Base-by-base conservation (phyloP, 2,113 vertebrate species). In the Canis aureus region DNA sequence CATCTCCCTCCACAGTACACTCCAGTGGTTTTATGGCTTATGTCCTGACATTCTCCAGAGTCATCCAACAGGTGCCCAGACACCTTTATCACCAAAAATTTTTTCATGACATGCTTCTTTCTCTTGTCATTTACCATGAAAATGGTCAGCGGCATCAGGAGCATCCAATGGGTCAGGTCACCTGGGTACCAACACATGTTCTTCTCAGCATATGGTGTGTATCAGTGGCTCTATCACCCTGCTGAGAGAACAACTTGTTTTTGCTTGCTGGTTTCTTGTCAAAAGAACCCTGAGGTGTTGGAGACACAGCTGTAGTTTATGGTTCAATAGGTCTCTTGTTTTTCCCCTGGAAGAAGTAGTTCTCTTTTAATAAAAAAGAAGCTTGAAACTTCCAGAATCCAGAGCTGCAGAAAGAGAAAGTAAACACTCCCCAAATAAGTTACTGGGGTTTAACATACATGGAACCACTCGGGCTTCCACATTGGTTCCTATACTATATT, bases 1-100 rank as follows among this genome's bases (percentile, higher is more conserved):
- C 23, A 49, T 15, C 19, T 62, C 2, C 35, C 5, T 17, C 2
- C 20, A 0, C 4, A 19, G 5, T 35, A 11, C 5, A 51, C 19
- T 71, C n/a, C 35, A 25, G 3, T 38, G 10, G 1, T 71, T 86
- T 55, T 88, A 17, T 38, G 60, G 9, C 59, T 92, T 59, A 10
- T 8, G 8, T 49, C 2, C 11, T 67, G 38, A 2, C 19, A 53
- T 3, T 55, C 13, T 35, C 6, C 23, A 53, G n/a, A 38, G 15
- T 59, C 60, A n/a, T 71, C 38, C 35, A 69, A 10, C 7, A 69
- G 27, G 64, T 29, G 11, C 38, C 7, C 35, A 73, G 79, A 43
- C 1, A 80, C 53, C 16, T 60, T 86, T 90, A 53, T 55, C 25
- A 66, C 7, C 13, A 22, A 11, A 11, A 25, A 5, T 20, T 78